phyloP scores from a whole-genome alignment of 2,113 vertebrate species.

The Silurus meridionalis region DNA sequence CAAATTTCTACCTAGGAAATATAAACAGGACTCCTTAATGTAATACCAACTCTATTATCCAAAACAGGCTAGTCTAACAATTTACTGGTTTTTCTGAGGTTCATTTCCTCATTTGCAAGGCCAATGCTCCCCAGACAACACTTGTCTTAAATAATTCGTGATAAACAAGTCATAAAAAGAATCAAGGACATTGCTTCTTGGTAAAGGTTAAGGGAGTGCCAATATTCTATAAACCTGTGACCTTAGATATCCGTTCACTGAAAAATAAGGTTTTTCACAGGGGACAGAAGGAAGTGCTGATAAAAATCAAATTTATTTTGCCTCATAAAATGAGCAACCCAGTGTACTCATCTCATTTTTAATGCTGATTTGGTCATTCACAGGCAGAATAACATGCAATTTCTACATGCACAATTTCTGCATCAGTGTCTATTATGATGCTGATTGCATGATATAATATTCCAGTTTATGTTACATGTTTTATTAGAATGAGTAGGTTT shows the following conservation, averaged over 20 bases:
- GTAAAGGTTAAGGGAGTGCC: slow-evolving; percentile 25
- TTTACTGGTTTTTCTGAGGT: background rate
- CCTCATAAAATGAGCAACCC: slow-evolving; percentile 38
- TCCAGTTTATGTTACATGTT: background rate
- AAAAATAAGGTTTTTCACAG: slow-evolving; percentile 39
- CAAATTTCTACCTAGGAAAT: background rate
- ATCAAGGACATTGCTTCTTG: slow-evolving; percentile 38
- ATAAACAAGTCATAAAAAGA: slow-evolving; percentile 42
- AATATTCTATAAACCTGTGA: slow-evolving; percentile 43
- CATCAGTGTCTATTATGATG: slow-evolving; percentile 17
- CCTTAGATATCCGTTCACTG: slow-evolving; percentile 50
- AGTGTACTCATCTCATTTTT: slow-evolving; percentile 36
- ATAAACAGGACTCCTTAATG: background rate
- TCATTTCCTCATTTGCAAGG: slow-evolving; percentile 28
- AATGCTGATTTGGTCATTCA: slow-evolving; percentile 32
- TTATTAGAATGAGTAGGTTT: background rate
- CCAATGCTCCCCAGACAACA: slow-evolving; percentile 23
- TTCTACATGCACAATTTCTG: background rate
- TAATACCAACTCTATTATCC: background rate
- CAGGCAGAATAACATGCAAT: background rate
- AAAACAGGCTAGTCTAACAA: background rate
- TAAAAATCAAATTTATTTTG: slow-evolving; percentile 50
- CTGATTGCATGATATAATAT: background rate
- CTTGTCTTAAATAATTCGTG: slow-evolving; percentile 46
- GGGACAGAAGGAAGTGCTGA: slow-evolving; percentile 29